Percentiles rank a stretch among this genome's conserved stretches.
Conservation (phyloP, 2,888 invertebrate species). For the Callyntrura guangdongensis region DNA sequence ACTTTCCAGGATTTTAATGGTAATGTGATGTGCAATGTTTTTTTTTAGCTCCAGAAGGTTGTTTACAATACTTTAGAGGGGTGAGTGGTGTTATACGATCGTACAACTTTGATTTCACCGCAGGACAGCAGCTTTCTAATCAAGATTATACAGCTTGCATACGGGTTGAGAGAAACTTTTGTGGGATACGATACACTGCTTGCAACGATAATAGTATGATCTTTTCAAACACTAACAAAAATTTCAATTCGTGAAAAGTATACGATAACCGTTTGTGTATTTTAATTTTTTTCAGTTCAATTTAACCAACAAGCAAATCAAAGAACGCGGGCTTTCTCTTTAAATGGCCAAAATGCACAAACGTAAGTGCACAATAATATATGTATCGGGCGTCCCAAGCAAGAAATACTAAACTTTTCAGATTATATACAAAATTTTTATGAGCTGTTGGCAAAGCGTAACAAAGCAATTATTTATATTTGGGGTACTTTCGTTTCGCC, state of each 20-base stretch:
- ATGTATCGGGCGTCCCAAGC: too few relatives aligned
- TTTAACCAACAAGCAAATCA: constrained; percentile 85
- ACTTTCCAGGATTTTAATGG: too few relatives aligned
- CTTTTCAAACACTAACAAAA: too few relatives aligned
- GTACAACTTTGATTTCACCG: constrained; percentile 93
- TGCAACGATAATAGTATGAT: constrained; percentile 88
- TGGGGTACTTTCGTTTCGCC: too few relatives aligned
- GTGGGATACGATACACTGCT: constrained; percentile 93
- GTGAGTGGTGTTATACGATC: constrained; percentile 93
- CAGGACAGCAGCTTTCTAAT: constrained; percentile 93
- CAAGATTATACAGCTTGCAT: constrained; percentile 96
- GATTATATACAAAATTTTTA: too few relatives aligned
- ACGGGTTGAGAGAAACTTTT: constrained; percentile 94
- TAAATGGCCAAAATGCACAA: constrained; percentile 91
- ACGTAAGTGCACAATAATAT: constrained; percentile 86
- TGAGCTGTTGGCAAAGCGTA: too few relatives aligned
- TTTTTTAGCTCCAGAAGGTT: constrained; percentile 90
- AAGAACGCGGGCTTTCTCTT: constrained; percentile 89
- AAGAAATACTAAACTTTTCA: neutral
- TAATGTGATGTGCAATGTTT: too few relatives aligned
- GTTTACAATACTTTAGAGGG: constrained; percentile 92
- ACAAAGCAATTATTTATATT: neutral
- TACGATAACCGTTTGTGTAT: neutral
- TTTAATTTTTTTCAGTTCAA: constrained; percentile 87
- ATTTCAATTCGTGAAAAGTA: too few relatives aligned